Base-by-base conservation (phyloP, 1,140 invertebrate species). In the Drosophila arawakana region DNA sequence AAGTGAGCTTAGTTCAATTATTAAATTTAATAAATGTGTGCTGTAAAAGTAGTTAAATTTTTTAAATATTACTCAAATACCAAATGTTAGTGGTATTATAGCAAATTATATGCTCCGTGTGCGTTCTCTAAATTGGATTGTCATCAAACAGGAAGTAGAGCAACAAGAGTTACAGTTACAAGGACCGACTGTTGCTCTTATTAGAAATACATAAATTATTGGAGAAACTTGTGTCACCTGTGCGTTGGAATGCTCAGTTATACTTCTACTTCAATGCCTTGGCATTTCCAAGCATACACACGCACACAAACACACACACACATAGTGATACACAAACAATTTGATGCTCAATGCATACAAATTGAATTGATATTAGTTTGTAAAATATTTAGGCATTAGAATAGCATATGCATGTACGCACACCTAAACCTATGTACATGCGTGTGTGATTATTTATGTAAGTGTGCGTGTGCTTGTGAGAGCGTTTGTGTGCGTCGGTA, bases 311-410 rank as follows among this genome's bases (percentile, higher is more conserved):
- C 25, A 10, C 21, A 69, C 13, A 69, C 13, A 59, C 52, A 30
- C 8, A 62, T 43, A 57, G 6, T 7, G n/a, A 55, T 7, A 13
- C 7, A 57, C 13, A 71, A 8, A 71, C 73, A 63, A 75, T 71
- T 71, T 66, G 58, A 69, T 70, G 69, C 47, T 52, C 80, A 78
- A 82, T 82, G 80, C 76, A 82, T 83, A 83, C 80, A 82, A 82
- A 82, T 82, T 82, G 80, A 82, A 82, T 83, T 82, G 80, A 82
- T 82, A 82, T 82, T 82, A 83, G 80, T 82, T 82, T 83, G 72
- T 82, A 66, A 82, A 82, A 83, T 82, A 82, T 82, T 82, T 79
- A 83, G 63, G 80, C 80, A 76, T 73, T 72, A 65, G 41, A 80
- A 81, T 61, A 58, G 43, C 63, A 69, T 55, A 81, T 60, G 52